phyloP scores from a whole-genome alignment of 2,113 vertebrate genomes.

The Oreochromis spilurus region DNA sequence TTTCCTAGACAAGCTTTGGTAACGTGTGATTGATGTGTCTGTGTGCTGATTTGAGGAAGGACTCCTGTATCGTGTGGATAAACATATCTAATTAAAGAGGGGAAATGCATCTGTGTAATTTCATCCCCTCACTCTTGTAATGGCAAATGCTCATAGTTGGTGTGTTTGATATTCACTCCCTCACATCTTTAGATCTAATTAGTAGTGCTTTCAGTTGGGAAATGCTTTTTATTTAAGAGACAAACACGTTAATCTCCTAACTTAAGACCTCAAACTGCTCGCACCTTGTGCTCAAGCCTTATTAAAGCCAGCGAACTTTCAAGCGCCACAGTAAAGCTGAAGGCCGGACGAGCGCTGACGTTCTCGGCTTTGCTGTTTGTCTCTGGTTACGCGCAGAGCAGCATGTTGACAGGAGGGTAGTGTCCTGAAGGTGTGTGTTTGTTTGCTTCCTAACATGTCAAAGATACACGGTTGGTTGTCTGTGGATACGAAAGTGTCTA shows the following conservation, averaged over 20 bases:
- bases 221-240: not conserved
- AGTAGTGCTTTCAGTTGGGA: not conserved
- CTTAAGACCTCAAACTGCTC: not conserved
- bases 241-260: not conserved
- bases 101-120: not conserved
- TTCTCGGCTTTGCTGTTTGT: not conserved
- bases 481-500: not conserved
- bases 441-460: not conserved
- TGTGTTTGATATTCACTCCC: not conserved
- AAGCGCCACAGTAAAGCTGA: not conserved
- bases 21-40: constrained; percentile 9
- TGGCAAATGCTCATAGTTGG: not conserved
- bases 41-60: not conserved
- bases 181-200: not conserved
- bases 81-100: constrained; percentile 50
- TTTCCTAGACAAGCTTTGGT: constrained; percentile 56
- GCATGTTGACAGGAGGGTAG: not conserved
- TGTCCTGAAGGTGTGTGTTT: not conserved
- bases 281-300: not conserved
- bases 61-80: not conserved
- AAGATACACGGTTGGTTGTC: not conserved
- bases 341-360: not conserved
- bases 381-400: constrained; percentile 2
- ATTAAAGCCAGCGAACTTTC: not conserved
- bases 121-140: constrained; percentile 2